Evolutionary conservation across 2,797 vertebrate species (phyloP), one percentile per base, ranked within the genome.

Genomic region (Hapalemur alaotrensis): DNA sequence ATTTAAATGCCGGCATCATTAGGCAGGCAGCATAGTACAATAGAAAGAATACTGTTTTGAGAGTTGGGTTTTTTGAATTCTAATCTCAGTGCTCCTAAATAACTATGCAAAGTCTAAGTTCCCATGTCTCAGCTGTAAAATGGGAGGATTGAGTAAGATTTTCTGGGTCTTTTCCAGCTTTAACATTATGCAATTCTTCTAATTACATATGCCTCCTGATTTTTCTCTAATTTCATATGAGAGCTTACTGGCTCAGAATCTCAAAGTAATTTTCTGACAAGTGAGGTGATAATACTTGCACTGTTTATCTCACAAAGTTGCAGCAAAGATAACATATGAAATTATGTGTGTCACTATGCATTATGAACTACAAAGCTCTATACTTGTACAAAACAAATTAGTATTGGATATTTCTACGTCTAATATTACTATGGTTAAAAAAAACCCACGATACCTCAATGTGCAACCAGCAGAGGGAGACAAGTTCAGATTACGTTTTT

Each of bases 401-500:
- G 80, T 97, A 57, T 41, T 61, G 4, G 20, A 30, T 92, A 84
- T 90, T 96, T 95, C 41, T 67, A 41, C 94, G 81, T 85, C 41
- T 92, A 20, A 12, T 89, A 23, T 94, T 89, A 76, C 25, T 92
- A 12, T 78, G 73, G 14, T 73, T 94, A 84, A 41, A 61, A 79
- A 96, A 95, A 30, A 81, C 43, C 2, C 41, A 50, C 82, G 95
- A 97, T 97, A 93, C 73, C 35, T 0, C 97, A 97, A 72, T 97
- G 93, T 97, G 70, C 97, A 98, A 97, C 98, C 98, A 99, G 98
- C 97, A 99, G 98, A 98, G 98, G 98, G 98, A 98, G 98, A 98
- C 98, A 96, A 93, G 91, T 96, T 94, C 93, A 97, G 98, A 97
- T 96, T 95, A 90, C 96, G 97, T 95, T 97, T 98, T 91, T 98